Evolutionary conservation across 2,113 vertebrate species (phyloP).

Genomic region (Tyto alba): DNA sequence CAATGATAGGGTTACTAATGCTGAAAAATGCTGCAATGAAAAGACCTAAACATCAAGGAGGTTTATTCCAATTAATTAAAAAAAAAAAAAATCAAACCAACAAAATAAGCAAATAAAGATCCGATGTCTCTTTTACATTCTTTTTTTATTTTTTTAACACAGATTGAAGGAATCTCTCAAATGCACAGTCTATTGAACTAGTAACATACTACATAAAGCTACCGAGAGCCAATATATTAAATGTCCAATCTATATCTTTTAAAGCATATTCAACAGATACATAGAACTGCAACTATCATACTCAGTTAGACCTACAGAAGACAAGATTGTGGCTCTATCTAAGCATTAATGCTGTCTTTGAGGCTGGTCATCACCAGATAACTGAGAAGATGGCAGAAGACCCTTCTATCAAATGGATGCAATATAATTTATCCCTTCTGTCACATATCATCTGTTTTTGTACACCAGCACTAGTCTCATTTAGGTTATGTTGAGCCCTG

Average conservation of each 20-base stretch:
- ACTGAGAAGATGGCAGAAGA: not conserved
- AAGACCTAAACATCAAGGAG: not conserved
- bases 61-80: not conserved
- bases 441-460: not conserved
- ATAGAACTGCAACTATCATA: not conserved
- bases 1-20: not conserved
- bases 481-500: not conserved
- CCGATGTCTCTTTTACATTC: not conserved
- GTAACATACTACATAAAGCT: not conserved
- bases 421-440: not conserved
- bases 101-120: not conserved
- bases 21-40: not conserved
- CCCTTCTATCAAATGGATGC: not conserved
- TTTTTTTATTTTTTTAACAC: not conserved
- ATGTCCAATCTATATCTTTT: not conserved
- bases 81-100: not conserved
- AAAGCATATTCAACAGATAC: not conserved
- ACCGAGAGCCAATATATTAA: not conserved
- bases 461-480: not conserved
- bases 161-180: not conserved
- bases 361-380: not conserved
- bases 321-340: not conserved
- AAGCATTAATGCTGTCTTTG: not conserved
- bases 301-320: not conserved
- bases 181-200: not conserved